These are phyloP conservation scores for Auanema sp. DNA, from an alignment of 2,888 invertebrate species.

Conservation along the genomic window DNA sequence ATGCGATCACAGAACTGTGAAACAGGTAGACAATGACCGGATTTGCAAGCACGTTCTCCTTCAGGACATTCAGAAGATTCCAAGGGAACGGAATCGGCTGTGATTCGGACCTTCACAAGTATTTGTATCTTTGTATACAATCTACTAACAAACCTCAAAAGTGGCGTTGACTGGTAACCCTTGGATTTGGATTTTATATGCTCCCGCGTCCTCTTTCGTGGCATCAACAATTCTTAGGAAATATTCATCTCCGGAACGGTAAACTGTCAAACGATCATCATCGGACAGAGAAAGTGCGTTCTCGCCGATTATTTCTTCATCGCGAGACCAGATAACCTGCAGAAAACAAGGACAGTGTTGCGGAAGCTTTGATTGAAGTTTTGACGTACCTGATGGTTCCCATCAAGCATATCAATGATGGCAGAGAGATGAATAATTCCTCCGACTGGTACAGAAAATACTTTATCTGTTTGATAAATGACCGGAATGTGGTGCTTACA, in stretches of 20 bases:
- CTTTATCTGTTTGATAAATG: constrained; percentile 40
- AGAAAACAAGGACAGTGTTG: not conserved
- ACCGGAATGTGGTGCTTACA: constrained; percentile 45
- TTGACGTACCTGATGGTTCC: constrained; percentile 30
- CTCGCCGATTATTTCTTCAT: constrained; percentile 32
- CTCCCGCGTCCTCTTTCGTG: constrained; percentile 38
- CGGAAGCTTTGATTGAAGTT: too few relatives aligned
- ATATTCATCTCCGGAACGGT: constrained; percentile 41
- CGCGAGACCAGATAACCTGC: constrained; percentile 40
- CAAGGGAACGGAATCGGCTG: constrained; percentile 29
- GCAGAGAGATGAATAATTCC: constrained; percentile 43
- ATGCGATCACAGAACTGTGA: constrained; percentile 49
- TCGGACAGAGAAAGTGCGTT: constrained; percentile 28
- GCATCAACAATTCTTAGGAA: constrained; percentile 35
- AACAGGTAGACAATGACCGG: constrained; percentile 50
- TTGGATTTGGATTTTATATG: constrained; percentile 41
- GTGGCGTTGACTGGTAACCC: constrained; percentile 43
- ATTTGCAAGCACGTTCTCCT: constrained; percentile 49
- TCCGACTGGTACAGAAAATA: constrained; percentile 34
- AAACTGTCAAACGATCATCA: constrained; percentile 35
- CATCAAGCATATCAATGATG: constrained; percentile 35
- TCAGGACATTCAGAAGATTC: constrained; percentile 43
- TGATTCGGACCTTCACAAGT: constrained; percentile 41
- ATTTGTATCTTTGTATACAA: too few relatives aligned
- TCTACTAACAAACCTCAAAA: constrained; percentile 28